Base-by-base conservation (phyloP, 2,113 vertebrate species). In the Fregata magnificens region DNA sequence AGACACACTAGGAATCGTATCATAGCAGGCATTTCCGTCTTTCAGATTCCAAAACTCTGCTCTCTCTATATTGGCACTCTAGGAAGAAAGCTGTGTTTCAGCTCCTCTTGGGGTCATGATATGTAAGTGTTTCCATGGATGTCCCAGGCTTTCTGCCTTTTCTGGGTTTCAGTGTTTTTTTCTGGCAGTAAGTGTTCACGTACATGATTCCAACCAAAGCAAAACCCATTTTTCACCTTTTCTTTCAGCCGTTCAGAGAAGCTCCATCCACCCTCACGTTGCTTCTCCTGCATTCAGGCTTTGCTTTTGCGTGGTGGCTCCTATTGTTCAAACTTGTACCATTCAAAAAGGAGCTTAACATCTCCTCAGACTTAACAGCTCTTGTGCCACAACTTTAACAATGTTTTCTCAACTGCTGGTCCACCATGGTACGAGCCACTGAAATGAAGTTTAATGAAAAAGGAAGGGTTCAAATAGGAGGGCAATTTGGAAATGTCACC, bases 181-280 rank as follows among this genome's bases (percentile, higher is more conserved):
- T 32, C 25, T 93, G 40, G 21, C 1, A 1, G 32, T 34, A n/a
- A 19, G 14, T n/a, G 20, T 76, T 73, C 62, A 34, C 1, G 0
- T 14, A 34, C 3, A 13, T 0, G 0, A 9, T 69, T 73, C 20
- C 32, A 61, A 61, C 42, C n/a, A 28, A 71, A n/a, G 44, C 29
- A 93, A 63, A 84, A 4, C 29, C 20, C 8, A 3, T 25, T 55
- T 86, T 66, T 38, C 15, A 25, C 34, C 34, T 81, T 92, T 71
- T 45, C 25, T 65, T 73, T 40, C 17, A 77, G 67, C 44, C 21
- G 5, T 81, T 73, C n/a, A 47, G 61, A 34, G 56, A 52, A 82
- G 31, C 20, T 69, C 21, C 61, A 47, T 72, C 53, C 38, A 47
- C 18, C 2, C 8, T 82, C 26, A 11, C 0, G 0, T 11, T 89